A percentile compares a stretch with the other conserved stretches of the same genome.
Evolutionary conservation across 2,113 vertebrate genomes (phyloP).

Genomic region (Gymnorhina tibicen): DNA sequence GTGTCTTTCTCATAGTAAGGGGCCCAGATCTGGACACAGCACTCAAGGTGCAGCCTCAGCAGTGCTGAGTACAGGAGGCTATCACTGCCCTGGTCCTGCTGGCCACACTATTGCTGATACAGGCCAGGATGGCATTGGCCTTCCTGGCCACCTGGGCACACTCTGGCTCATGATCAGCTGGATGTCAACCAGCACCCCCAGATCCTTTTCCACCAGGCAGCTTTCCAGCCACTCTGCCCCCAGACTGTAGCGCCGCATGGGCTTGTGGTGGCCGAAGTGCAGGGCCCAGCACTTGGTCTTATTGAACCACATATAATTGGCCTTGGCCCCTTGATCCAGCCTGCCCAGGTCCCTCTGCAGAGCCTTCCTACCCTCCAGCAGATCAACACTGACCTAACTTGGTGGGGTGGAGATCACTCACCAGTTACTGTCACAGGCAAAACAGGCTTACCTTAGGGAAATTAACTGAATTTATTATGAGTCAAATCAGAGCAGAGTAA

Average conservation of each 20-base stretch:
- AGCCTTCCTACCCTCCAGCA: neutral
- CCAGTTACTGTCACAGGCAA: neutral
- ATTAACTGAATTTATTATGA: neutral
- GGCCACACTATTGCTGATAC: neutral
- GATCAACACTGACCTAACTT: neutral
- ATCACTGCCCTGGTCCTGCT: neutral
- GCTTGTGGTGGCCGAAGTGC: neutral
- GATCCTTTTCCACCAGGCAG: neutral
- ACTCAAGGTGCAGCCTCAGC: neutral
- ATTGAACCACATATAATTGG: neutral
- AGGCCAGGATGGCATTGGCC: neutral
- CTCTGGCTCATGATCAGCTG: neutral
- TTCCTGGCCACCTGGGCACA: neutral
- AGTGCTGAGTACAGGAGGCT: neutral
- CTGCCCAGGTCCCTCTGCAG: neutral
- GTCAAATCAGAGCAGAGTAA: neutral
- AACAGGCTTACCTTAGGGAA: neutral
- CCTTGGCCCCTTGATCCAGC: neutral
- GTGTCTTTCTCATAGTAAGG: neutral
- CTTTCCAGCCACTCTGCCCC: neutral
- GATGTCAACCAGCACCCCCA: neutral
- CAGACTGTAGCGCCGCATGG: neutral
- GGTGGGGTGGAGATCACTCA: neutral
- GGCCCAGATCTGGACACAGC: neutral
- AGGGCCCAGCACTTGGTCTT: neutral